These are phyloP conservation scores for Rhimphoctona megacephalus DNA, from an alignment of 2,888 invertebrate species.

Conservation along the genomic window DNA sequence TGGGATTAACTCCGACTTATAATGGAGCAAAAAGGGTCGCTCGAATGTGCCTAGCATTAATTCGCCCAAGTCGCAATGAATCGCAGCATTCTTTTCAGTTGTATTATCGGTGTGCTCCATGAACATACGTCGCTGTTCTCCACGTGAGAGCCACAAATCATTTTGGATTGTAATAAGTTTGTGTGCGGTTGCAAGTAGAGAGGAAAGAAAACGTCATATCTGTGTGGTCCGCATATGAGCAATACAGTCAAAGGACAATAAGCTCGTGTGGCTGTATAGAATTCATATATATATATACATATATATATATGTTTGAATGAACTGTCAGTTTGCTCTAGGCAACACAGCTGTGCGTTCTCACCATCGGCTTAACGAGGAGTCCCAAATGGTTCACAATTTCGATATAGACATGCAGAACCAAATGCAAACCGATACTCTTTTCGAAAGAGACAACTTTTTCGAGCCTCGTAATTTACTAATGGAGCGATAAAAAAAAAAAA, in stretches of 20 bases:
- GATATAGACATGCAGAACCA: slow-evolving; percentile 4
- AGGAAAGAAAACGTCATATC: slow-evolving; percentile 14
- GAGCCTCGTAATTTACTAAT: slow-evolving; percentile 7
- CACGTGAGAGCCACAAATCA: slow-evolving; percentile 57
- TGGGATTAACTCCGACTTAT: slow-evolving; percentile 31
- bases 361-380: slow-evolving; percentile 48
- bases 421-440: neutral
- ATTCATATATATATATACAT: neutral
- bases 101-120: slow-evolving; percentile 15
- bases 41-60: slow-evolving; percentile 35
- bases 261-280: slow-evolving; percentile 28
- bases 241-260: slow-evolving; percentile 45
- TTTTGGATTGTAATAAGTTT: slow-evolving; percentile 60
- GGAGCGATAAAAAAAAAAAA: neutral
- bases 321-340: slow-evolving; percentile 41
- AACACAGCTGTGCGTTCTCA: slow-evolving; percentile 64
- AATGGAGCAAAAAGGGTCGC: slow-evolving; percentile 17
- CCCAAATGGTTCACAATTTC: slow-evolving; percentile 45
- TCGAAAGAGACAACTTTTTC: neutral
- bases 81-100: slow-evolving; percentile 43
- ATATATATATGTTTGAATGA: slow-evolving; percentile 22
- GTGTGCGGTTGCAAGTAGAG: slow-evolving; percentile 43
- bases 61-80: slow-evolving; percentile 45
- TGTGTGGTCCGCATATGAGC: slow-evolving; percentile 8
- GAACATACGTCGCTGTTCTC: slow-evolving; percentile 30